Evolutionary conservation across 2,797 vertebrate genomes (phyloP).

Genomic region (Eremophila alpestris): DNA sequence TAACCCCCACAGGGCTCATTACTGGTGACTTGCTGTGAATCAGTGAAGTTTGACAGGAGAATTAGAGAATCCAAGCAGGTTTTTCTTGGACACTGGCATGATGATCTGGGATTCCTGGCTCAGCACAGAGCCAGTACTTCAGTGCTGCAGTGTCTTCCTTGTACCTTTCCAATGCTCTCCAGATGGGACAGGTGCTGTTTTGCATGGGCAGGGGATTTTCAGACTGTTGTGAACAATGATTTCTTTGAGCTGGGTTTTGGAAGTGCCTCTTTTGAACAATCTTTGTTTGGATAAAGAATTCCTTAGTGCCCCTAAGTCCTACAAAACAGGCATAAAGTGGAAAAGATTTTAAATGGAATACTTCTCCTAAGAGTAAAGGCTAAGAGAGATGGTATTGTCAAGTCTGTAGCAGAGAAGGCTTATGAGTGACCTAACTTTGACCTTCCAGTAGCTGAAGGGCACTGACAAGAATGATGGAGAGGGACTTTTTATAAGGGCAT

Average conservation of each 20-base stretch:
- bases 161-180: background rate
- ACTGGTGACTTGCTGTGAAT: background rate
- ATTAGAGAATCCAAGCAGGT: background rate
- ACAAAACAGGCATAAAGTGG: background rate
- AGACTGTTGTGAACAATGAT: background rate
- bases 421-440: background rate
- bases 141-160: background rate
- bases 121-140: background rate
- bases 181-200: background rate
- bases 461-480: background rate
- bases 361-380: background rate
- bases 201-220: background rate
- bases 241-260: background rate
- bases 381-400: background rate
- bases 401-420: background rate
- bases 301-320: background rate
- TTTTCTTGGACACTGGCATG: background rate
- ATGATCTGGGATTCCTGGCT: background rate
- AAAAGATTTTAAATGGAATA: background rate
- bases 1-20: background rate
- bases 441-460: background rate
- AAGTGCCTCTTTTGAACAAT: background rate
- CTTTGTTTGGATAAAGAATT: background rate
- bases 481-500: background rate
- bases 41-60: background rate